Conservation (phyloP, 2,113 vertebrate genomes). For the Sinosuthora webbiana region DNA sequence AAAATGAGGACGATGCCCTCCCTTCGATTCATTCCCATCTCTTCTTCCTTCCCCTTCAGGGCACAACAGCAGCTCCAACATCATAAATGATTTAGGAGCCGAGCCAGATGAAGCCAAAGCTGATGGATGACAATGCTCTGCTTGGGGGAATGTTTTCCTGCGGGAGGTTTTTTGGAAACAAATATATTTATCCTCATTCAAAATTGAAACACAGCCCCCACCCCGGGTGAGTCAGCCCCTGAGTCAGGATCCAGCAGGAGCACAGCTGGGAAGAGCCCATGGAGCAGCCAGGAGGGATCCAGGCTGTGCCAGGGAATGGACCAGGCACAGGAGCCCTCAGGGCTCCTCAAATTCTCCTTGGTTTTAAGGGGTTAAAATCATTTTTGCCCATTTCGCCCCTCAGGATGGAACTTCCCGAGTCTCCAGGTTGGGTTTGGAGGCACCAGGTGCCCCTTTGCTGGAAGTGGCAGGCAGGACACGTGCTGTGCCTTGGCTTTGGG, state of each 20-base stretch:
- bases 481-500: background rate
- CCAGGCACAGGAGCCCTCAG: background rate
- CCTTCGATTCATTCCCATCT: background rate
- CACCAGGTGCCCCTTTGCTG: background rate
- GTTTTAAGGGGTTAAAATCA: background rate
- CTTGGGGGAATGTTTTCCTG: background rate
- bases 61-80: background rate
- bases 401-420: accelerated
- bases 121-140: background rate
- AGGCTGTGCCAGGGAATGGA: too few relatives aligned
- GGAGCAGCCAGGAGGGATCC: background rate
- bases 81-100: background rate
- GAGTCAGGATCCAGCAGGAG: background rate
- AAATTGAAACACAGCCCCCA: background rate
- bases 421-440: background rate
- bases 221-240: background rate
- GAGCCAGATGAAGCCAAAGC: slow-evolving; percentile 13
- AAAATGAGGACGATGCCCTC: background rate
- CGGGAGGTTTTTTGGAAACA: slow-evolving; percentile 24
- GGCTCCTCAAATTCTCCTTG: background rate
- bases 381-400: background rate
- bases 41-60: background rate
- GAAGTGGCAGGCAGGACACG: accelerated
- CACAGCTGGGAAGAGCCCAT: background rate
- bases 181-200: background rate